Base-by-base conservation (phyloP, 1,140 invertebrate genomes). In the Hylaeus volcanicus region DNA sequence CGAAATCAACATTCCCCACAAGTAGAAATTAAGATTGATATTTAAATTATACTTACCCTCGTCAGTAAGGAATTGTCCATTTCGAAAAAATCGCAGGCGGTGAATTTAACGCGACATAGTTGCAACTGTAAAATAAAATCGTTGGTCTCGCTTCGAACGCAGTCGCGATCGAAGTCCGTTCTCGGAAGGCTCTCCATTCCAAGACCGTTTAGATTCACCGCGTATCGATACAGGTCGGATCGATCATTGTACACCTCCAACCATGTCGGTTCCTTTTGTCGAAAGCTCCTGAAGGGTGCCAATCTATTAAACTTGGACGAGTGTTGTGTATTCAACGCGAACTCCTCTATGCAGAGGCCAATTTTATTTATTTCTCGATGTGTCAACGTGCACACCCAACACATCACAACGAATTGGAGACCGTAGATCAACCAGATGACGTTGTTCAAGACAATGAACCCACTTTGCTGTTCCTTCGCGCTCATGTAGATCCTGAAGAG, bases 401-500 rank as follows among this genome's bases (percentile, higher is more conserved):
- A 90, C 60, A 83, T 90, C 0, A 89, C 39, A 1, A 84, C 72
- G 51, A 91, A 87, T 48, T 90, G 83, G 0, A 68, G 51, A 0
- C 82, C 60, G n/a, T 91, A 90, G n/a, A 88, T 82, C 12, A 90
- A 78, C 90, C 90, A 91, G 51, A 91, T 86, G 1, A 90, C 70
- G 45, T 91, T 90, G 63, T 91, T 91, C 61, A 91, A 85, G 26
- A 90, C 60, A 65, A 91, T 90, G 41, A 90, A 91, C 3, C 56
- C 71, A 41, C 75, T 81, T 51, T 88, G 88, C 5, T 73, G 63
- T 14, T 91, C 90, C 1, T 86, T 89, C 8, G 89, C 88, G 11
- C 90, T 81, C 88, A 90, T 91, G 63, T 90, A 91, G 58, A 91
- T 90, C 11, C 90, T 84, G 43, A 91, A 91, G 1, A 91, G 73